These are phyloP conservation scores for Magallana gigas DNA, from an alignment of 1,140 invertebrate species.

Conservation along the genomic window DNA sequence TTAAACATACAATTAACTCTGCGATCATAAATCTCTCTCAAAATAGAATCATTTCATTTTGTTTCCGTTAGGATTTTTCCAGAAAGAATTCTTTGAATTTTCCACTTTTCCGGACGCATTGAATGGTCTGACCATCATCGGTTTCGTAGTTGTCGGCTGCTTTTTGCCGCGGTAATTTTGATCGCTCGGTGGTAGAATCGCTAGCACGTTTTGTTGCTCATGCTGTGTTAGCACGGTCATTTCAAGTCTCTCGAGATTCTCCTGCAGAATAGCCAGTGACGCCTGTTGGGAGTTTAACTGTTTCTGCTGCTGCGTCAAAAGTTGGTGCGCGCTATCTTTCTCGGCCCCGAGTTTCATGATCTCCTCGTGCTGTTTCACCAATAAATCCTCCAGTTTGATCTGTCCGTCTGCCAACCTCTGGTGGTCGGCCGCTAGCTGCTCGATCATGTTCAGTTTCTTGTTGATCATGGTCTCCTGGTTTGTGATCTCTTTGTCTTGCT, in stretches of 20 bases:
- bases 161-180: constrained; percentile 45
- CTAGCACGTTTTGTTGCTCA: constrained; percentile 48
- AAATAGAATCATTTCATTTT: constrained; percentile 40
- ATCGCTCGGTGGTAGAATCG: constrained; percentile 15
- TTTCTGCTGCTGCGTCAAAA: constrained; percentile 59
- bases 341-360: constrained; percentile 55
- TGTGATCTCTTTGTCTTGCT: constrained; percentile 59
- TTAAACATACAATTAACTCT: no score
- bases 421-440: constrained; percentile 60
- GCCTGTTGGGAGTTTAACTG: constrained; percentile 65
- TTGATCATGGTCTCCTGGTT: constrained; percentile 60
- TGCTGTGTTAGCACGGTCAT: constrained; percentile 41
- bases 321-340: constrained; percentile 58
- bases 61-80: constrained; percentile 48
- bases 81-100: constrained; percentile 63
- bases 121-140: constrained; percentile 56
- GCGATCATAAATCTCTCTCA: not conserved
- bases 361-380: constrained; percentile 55
- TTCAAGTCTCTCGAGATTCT: constrained; percentile 62
- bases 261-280: constrained; percentile 63
- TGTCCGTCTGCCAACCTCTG: constrained; percentile 61
- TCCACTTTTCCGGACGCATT: constrained; percentile 61
- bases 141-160: constrained; percentile 48
- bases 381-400: constrained; percentile 56
- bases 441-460: constrained; percentile 60